A percentile compares a stretch with the other conserved stretches of the same genome.
These are phyloP conservation scores for Hirundo rustica DNA, from an alignment of 2,797 vertebrate genomes.

Conservation along the genomic window DNA sequence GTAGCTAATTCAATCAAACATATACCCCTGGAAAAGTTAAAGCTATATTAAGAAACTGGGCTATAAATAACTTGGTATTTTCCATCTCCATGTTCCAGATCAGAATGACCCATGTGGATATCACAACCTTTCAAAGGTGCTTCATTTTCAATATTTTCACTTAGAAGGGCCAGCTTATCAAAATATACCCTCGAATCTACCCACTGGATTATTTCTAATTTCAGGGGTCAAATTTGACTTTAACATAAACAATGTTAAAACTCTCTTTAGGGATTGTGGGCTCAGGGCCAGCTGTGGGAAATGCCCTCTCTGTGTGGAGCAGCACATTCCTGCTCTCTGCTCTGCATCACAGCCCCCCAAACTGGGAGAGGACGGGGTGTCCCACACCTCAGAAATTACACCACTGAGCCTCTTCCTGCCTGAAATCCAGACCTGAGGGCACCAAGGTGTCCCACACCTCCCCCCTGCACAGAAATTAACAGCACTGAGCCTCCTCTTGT, in stretches of 20 bases:
- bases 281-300: neutral
- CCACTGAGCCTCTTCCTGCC: neutral
- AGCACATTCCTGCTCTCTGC: neutral
- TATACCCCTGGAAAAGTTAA: constrained; percentile 30
- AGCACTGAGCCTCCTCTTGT: neutral
- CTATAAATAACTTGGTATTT: constrained; percentile 57
- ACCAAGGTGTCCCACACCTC: neutral
- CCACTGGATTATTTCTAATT: neutral
- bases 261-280: neutral
- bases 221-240: neutral
- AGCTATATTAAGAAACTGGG: constrained; percentile 46
- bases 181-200: neutral
- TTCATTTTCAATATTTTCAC: constrained; percentile 5
- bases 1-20: constrained; percentile 43
- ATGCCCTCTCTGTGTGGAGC: neutral
- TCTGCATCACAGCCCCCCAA: neutral
- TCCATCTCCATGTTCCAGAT: neutral
- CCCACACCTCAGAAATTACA: neutral
- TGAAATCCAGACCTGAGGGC: neutral
- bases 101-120: constrained; percentile 43
- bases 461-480: neutral
- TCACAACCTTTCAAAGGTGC: neutral
- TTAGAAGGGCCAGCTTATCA: neutral
- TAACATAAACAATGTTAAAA: neutral
- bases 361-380: neutral